Base-by-base conservation (phyloP, 2,797 vertebrate species). In the Allobates femoralis region DNA sequence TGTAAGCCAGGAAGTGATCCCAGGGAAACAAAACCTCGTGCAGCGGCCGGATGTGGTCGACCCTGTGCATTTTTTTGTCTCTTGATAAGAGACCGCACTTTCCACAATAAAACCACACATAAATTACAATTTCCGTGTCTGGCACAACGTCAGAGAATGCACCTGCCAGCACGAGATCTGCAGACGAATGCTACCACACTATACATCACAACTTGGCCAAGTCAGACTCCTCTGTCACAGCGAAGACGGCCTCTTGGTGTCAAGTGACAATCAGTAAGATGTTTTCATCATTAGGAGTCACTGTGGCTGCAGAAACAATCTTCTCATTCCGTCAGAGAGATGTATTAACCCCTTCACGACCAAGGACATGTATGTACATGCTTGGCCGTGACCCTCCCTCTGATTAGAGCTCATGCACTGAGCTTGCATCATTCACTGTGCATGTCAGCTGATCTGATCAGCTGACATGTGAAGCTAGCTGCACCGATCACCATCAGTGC, bases 1-100 rank as follows among this genome's bases (percentile, higher is more conserved):
- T 6, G 11, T 94, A 93, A 93, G 90, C 92, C 93, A 89, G 90
- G 91, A 93, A 93, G 91, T 91, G 79, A 34, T 79, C 62, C 92
- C 23, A 26, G 60, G 60, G n/a, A 62, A 62, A 62, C 12, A 64
- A 16, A 64, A 30, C 62, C 62, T 30, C 15, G 62, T 30, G 12
- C 28, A 64, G 26, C 15, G 1, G 16, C 60, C 3, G 62, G 28
- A 66, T 16, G 28, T 16, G 28, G 16, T 30, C 28, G 28, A 11
- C 23, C 12, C 15, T 30, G 28, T 30, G 16, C 11, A 64, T 64
- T 30, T 26, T 30, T 3, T 1, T n/a, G n/a, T 3, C 26, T 66
- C 62, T 18, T 66, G 28, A 66, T 66, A 32, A 26, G 30, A 18
- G 62, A 62, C 23, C 62, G 15, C 15, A 16, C 19, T 15, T 30